Conservation (phyloP, 2,113 vertebrate genomes). For the Osmerus eperlanus region DNA sequence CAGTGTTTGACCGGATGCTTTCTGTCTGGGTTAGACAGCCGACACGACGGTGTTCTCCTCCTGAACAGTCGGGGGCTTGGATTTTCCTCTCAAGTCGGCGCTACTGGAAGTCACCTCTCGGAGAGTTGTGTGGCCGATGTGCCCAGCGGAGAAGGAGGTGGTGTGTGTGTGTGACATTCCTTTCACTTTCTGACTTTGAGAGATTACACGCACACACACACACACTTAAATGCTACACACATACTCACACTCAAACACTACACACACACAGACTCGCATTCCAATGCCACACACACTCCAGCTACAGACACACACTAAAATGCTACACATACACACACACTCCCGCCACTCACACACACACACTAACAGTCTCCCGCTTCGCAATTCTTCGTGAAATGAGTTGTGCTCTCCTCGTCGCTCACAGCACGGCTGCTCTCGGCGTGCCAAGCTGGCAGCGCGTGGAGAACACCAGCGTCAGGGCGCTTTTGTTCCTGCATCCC, state of each 20-base stretch:
- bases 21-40: too few species aligned
- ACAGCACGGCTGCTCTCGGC: conserved; percentile 25
- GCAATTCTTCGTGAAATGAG: conserved; percentile 56
- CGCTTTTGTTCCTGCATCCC: conserved; percentile 44
- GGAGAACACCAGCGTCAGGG: conserved; percentile 34
- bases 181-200: too few species aligned
- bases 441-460: conserved; percentile 45
- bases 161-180: too few species aligned
- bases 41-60: too few species aligned
- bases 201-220: too few species aligned
- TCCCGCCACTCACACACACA: conserved; percentile 21
- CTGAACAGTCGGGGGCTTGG: too few species aligned
- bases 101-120: too few species aligned
- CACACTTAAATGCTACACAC: too few species aligned
- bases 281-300: background rate
- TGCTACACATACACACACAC: conserved; percentile 4
- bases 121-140: too few species aligned
- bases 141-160: too few species aligned
- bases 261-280: background rate
- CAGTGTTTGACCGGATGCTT: too few species aligned
- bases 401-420: conserved; percentile 40
- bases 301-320: background rate
- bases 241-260: background rate
- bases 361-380: conserved; percentile 18
- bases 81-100: too few species aligned